Percentiles rank a stretch among this genome's conserved stretches.
Conservation (phyloP, 1,140 invertebrate genomes). For the Gryllus bimaculatus region DNA sequence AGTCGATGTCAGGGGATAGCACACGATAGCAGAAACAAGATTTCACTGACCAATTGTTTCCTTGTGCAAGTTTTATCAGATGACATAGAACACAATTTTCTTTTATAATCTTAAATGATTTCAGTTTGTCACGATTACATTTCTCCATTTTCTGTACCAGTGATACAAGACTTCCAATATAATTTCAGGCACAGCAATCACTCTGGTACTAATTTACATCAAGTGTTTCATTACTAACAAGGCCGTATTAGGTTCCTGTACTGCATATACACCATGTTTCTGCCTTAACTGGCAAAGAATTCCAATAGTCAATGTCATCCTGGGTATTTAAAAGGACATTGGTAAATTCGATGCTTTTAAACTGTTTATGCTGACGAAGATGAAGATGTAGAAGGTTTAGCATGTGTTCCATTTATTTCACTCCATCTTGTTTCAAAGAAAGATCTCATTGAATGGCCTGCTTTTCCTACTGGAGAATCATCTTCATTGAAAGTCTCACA, state of each 20-base stretch:
- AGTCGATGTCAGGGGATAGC: background rate
- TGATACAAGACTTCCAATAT: background rate
- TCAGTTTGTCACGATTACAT: background rate
- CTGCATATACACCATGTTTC: background rate
- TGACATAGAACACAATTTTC: background rate
- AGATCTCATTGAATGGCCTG: slow-evolving; percentile 80
- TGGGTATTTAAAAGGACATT: background rate
- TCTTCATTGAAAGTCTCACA: slow-evolving; percentile 97
- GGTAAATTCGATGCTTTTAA: background rate
- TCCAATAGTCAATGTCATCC: background rate
- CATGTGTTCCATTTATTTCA: slow-evolving; percentile 39
- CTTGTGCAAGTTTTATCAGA: background rate
- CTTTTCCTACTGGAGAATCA: slow-evolving; percentile 89
- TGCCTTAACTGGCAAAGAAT: background rate
- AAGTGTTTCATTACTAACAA: background rate
- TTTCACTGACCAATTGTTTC: background rate
- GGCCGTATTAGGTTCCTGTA: background rate
- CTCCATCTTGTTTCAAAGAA: slow-evolving; percentile 86
- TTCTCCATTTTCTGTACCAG: background rate
- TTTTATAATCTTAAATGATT: background rate
- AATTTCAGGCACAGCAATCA: background rate
- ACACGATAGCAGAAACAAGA: background rate
- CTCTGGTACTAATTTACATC: background rate
- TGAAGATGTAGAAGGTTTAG: slow-evolving; percentile 14
- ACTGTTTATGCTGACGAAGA: slow-evolving; percentile 1